Evolutionary conservation across 2,113 vertebrate genomes (phyloP).

Genomic region (Lampris megalopsis): DNA sequence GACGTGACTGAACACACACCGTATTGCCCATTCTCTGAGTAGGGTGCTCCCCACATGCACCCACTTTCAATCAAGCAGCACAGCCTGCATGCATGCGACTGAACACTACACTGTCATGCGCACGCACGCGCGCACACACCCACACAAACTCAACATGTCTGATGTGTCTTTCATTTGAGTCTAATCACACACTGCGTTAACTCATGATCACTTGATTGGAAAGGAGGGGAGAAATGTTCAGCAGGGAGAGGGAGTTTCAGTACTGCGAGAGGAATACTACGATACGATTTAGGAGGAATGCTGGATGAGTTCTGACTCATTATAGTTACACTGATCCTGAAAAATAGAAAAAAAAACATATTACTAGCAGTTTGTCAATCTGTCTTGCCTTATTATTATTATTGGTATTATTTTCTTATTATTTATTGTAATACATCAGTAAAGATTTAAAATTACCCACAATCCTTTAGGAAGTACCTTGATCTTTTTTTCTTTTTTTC

Average conservation of each 20-base stretch:
- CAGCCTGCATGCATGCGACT: not conserved
- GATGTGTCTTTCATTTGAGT: not conserved
- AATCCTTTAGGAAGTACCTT: no score
- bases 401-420: no score
- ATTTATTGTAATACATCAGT: no score
- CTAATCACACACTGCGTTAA: conserved; percentile 19
- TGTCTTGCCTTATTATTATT: no score
- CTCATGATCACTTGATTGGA: conserved; percentile 29
- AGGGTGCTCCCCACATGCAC: conserved; percentile 1
- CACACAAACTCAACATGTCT: conserved; percentile 3
- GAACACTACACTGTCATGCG: not conserved
- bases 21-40: not conserved
- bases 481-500: no score
- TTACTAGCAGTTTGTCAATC: no score
- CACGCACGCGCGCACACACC: conserved; percentile 11
- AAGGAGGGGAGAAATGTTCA: conserved; percentile 12
- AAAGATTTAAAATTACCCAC: no score
- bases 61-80: not conserved
- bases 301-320: no score
- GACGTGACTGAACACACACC: conserved; percentile 45
- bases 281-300: no score
- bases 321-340: no score
- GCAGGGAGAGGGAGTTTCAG: not conserved
- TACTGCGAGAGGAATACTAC: not conserved
- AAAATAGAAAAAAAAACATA: no score